These are phyloP conservation scores for Zaprionus obscuricornis DNA, from an alignment of 2,888 invertebrate species.

Conservation along the genomic window DNA sequence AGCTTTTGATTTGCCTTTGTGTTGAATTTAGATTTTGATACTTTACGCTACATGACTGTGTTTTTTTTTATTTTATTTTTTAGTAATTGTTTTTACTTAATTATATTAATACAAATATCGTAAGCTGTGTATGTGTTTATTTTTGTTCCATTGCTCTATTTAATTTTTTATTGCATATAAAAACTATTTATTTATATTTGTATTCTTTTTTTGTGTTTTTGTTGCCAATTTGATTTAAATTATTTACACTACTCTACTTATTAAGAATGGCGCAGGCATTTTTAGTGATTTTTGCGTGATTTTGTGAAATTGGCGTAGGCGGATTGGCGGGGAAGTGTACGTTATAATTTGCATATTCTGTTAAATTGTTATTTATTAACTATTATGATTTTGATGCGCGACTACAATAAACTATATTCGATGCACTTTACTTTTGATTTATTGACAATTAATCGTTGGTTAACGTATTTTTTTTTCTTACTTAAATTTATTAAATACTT, in stretches of 20 bases:
- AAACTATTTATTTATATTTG: slow-evolving; percentile 57
- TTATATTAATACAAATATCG: too few species aligned
- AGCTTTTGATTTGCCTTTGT: slow-evolving; percentile 56
- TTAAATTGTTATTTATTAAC: slow-evolving; percentile 8
- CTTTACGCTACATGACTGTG: slow-evolving; percentile 61
- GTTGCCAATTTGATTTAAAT: slow-evolving; percentile 41
- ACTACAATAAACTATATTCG: slow-evolving; percentile 67
- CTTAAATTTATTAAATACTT: slow-evolving; percentile 25
- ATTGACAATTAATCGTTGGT: slow-evolving; percentile 78
- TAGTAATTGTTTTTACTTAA: slow-evolving; percentile 30
- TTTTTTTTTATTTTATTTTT: background rate
- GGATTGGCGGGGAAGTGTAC: background rate
- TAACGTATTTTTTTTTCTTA: slow-evolving; percentile 57
- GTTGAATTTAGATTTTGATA: slow-evolving; percentile 41
- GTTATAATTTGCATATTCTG: too few species aligned
- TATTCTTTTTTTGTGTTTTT: slow-evolving; percentile 69
- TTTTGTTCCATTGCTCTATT: slow-evolving; percentile 58
- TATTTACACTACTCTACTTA: slow-evolving; percentile 72
- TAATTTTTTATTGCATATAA: slow-evolving; percentile 69
- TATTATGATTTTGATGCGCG: slow-evolving; percentile 64
- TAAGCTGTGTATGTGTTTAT: slow-evolving; percentile 32
- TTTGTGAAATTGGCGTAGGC: background rate
- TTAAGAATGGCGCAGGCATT: slow-evolving; percentile 54
- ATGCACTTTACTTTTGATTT: slow-evolving; percentile 76
- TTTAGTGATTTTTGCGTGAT: slow-evolving; percentile 18